Conservation (phyloP, 2,113 vertebrate genomes). For the Damaliscus lunatus region DNA sequence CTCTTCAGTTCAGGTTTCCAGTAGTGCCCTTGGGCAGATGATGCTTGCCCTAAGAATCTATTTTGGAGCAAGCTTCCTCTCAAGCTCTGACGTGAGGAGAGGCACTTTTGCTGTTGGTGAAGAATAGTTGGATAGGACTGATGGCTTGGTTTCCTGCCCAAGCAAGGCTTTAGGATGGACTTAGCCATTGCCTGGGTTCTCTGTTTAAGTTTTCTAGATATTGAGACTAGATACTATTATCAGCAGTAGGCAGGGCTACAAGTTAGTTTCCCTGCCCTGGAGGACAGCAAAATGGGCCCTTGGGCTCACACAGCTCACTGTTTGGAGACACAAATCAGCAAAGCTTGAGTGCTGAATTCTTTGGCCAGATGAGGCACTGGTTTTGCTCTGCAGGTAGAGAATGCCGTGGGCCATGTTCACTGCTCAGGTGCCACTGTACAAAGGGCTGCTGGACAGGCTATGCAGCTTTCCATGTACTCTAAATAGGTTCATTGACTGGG, state of each 20-base stretch:
- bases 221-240: background rate
- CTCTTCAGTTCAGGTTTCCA: background rate
- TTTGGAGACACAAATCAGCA: background rate
- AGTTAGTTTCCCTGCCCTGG: background rate
- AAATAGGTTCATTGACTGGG: background rate
- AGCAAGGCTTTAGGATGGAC: background rate
- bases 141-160: background rate
- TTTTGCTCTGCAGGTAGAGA: background rate
- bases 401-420: background rate
- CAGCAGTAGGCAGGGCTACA: background rate
- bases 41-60: background rate
- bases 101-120: background rate
- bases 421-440: background rate
- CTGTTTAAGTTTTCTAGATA: background rate
- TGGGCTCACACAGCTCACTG: background rate
- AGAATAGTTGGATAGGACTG: background rate
- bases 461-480: background rate
- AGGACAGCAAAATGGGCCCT: background rate
- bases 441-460: background rate
- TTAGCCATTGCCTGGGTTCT: background rate
- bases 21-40: background rate
- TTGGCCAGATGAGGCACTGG: background rate
- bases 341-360: background rate
- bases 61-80: background rate
- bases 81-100: background rate